Percentiles rank a stretch among this genome's conserved stretches.
These are phyloP conservation scores for Drosophila percnosoma DNA, from an alignment of 2,888 invertebrate genomes.

Conservation along the genomic window DNA sequence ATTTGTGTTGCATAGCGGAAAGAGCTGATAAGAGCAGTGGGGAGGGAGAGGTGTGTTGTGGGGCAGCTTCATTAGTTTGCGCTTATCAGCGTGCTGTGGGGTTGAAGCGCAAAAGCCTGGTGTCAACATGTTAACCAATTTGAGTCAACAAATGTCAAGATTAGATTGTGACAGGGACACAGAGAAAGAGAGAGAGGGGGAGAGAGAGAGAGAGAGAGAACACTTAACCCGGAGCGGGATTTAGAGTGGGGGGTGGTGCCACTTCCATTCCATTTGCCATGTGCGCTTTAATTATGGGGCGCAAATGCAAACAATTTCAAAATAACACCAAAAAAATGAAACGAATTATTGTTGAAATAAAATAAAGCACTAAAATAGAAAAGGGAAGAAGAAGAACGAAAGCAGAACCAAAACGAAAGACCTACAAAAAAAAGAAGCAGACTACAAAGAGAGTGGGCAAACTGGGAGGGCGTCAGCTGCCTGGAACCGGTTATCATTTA, in stretches of 20 bases:
- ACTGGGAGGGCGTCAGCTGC: conserved; percentile 44
- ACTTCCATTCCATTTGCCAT: conserved; percentile 4
- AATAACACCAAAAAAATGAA: conserved; percentile 11
- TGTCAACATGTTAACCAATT: conserved; percentile 80
- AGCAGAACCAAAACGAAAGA: background rate
- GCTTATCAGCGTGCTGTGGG: conserved; percentile 37
- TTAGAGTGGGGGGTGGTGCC: background rate
- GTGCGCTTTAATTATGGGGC: conserved; percentile 26
- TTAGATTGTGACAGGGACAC: conserved; percentile 50
- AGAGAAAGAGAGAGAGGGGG: no score
- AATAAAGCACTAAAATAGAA: conserved; percentile 18
- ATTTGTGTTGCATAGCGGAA: conserved; percentile 16
- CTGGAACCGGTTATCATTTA: conserved; percentile 53
- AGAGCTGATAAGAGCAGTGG: conserved; percentile 40
- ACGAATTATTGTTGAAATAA: conserved; percentile 52
- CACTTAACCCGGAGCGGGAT: conserved; percentile 17
- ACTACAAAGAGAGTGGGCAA: conserved; percentile 41
- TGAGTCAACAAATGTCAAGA: conserved; percentile 77
- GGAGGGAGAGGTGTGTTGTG: background rate
- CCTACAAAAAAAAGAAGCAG: conserved; percentile 4
- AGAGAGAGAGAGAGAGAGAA: background rate
- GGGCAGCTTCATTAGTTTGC: conserved; percentile 45
- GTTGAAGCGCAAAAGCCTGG: conserved; percentile 45
- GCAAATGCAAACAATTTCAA: conserved; percentile 18
- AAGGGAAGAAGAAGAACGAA: background rate